phyloP scores from a whole-genome alignment of 2,113 vertebrate genomes.

The Catharus minimus region DNA sequence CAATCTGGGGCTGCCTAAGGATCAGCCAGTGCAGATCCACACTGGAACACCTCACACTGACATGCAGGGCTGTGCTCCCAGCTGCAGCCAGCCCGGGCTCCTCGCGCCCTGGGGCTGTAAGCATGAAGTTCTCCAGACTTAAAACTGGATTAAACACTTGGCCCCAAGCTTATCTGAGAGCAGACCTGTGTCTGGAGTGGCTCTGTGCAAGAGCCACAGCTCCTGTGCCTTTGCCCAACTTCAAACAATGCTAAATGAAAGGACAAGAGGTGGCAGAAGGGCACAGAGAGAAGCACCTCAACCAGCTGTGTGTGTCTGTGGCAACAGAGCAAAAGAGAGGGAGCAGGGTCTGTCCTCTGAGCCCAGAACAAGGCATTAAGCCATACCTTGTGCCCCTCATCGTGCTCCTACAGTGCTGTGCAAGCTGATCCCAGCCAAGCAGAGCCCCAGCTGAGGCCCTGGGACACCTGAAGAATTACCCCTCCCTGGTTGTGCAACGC shows the following conservation, averaged over 20 bases:
- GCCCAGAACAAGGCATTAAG: background rate
- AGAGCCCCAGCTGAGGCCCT: background rate
- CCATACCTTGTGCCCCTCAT: rapidly evolving
- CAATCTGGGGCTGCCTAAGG: background rate
- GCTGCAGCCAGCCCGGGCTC: background rate
- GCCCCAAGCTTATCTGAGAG: background rate
- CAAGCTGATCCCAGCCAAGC: background rate
- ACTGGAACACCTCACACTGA: background rate
- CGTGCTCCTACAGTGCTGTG: background rate
- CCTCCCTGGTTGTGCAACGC: slow-evolving; percentile 24
- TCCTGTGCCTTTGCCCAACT: background rate
- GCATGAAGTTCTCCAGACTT: background rate
- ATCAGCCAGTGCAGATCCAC: background rate
- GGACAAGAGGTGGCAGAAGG: background rate
- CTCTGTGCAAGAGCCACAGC: background rate
- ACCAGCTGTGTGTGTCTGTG: background rate
- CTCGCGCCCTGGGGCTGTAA: background rate
- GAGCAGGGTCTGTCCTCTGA: background rate
- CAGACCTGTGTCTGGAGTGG: background rate
- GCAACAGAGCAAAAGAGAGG: background rate
- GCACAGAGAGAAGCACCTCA: background rate
- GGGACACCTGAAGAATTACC: background rate
- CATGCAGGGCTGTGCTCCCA: background rate
- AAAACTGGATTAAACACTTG: background rate
- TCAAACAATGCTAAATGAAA: rapidly evolving